Evolutionary conservation across 2,113 vertebrate genomes (phyloP).

Genomic region (human): GRCh38 chr2:14206501-14207000

Average conservation of each 20-base stretch:
- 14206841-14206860: background rate
- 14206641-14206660: background rate
- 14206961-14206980: background rate
- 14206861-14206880: background rate
- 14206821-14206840: background rate
- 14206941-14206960: background rate
- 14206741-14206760: background rate
- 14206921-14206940: background rate
- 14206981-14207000: background rate
- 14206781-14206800: background rate
- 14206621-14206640: background rate
- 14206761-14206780: background rate
- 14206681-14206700: background rate
- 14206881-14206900: background rate
- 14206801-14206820: background rate
- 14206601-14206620: background rate
- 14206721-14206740: background rate
- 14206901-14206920: background rate
- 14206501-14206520: background rate
- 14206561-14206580: background rate
- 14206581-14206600: background rate
- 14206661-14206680: background rate
- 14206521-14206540: too few relatives aligned
- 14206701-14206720: background rate
- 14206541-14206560: rapidly evolving